These are phyloP conservation scores for Protonibea diacanthus DNA, from an alignment of 2,797 vertebrate genomes.

Conservation along the genomic window DNA sequence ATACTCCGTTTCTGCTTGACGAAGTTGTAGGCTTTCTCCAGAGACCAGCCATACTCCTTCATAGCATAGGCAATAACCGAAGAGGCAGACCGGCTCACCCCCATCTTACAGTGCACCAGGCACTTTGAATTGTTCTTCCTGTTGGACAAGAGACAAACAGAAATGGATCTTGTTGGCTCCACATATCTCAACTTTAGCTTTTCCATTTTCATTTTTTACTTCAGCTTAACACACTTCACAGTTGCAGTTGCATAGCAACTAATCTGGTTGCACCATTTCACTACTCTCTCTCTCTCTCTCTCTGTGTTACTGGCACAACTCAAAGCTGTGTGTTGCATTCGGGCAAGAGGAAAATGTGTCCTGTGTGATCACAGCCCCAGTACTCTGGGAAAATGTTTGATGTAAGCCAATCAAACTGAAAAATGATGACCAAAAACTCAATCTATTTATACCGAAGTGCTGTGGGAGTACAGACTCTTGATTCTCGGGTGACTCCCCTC, in stretches of 20 bases:
- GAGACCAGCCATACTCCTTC: constrained; percentile 96
- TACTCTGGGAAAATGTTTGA: constrained; percentile 3
- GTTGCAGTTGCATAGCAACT: constrained; percentile 60
- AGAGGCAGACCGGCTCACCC: constrained; percentile 96
- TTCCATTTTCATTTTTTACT: constrained; percentile 19
- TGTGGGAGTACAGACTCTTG: not conserved
- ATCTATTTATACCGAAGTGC: constrained; percentile 18
- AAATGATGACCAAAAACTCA: constrained; percentile 6
- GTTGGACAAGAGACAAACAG: not conserved
- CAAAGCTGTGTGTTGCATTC: constrained; percentile 31
- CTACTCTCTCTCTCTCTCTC: constrained; percentile 21
- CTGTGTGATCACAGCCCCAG: constrained; percentile 6
- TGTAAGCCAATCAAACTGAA: constrained; percentile 1
- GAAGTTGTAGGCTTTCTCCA: constrained; percentile 94
- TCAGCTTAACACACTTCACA: constrained; percentile 23
- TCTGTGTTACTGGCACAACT: constrained; percentile 30
- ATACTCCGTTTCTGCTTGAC: constrained; percentile 95
- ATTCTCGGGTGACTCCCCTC: not conserved
- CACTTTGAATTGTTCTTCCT: constrained; percentile 97
- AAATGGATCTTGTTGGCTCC: not conserved
- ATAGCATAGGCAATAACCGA: constrained; percentile 98
- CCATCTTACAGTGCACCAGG: constrained; percentile 99
- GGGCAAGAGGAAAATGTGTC: constrained; percentile 10
- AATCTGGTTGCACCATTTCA: constrained; percentile 37
- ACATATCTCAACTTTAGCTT: not conserved